phyloP scores from a whole-genome alignment of 2,797 vertebrate genomes.

The Notolabrus celidotus region DNA sequence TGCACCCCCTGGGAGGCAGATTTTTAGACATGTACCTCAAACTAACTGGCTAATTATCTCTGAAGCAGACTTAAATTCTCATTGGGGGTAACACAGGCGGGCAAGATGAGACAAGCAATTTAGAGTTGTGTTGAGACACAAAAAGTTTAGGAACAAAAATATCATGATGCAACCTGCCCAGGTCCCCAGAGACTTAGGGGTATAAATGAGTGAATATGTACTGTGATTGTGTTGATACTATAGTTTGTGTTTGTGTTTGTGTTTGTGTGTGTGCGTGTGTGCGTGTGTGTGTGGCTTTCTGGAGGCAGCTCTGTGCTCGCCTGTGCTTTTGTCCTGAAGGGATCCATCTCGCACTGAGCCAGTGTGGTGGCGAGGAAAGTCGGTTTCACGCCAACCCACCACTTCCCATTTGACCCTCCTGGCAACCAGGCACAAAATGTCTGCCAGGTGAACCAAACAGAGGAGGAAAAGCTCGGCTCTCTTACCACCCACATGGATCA shows the following conservation, averaged over 20 bases:
- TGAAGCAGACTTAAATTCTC: constrained; percentile 47
- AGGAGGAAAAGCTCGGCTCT: constrained; percentile 25
- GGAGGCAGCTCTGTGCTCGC: constrained; percentile 15
- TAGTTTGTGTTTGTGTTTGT: not conserved
- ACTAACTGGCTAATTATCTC: constrained; percentile 48
- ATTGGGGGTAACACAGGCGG: constrained; percentile 13
- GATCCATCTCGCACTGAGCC: constrained; percentile 32
- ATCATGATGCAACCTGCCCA: constrained; percentile 8
- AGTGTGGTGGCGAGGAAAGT: constrained; percentile 48
- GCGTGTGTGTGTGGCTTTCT: constrained; percentile 6
- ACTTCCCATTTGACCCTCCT: constrained; percentile 62
- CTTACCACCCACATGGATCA: constrained; percentile 53
- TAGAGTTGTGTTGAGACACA: not conserved
- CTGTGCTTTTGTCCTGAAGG: constrained; percentile 39
- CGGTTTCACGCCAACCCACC: constrained; percentile 60
- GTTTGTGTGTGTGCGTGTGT: no score
- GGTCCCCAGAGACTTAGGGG: not conserved
- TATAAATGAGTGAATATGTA: constrained; percentile 11
- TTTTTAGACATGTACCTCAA: constrained; percentile 22
- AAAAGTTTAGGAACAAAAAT: constrained; percentile 18
- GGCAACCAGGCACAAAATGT: constrained; percentile 63
- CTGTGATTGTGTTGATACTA: constrained; percentile 14
- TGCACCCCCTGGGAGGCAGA: constrained; percentile 1
- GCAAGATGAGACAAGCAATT: constrained; percentile 10
- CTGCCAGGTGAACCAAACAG: constrained; percentile 64